Evolutionary conservation across 2,797 vertebrate genomes (phyloP), one percentile per base, ranked within the genome.

Genomic region (Phalloptychus januarius): DNA sequence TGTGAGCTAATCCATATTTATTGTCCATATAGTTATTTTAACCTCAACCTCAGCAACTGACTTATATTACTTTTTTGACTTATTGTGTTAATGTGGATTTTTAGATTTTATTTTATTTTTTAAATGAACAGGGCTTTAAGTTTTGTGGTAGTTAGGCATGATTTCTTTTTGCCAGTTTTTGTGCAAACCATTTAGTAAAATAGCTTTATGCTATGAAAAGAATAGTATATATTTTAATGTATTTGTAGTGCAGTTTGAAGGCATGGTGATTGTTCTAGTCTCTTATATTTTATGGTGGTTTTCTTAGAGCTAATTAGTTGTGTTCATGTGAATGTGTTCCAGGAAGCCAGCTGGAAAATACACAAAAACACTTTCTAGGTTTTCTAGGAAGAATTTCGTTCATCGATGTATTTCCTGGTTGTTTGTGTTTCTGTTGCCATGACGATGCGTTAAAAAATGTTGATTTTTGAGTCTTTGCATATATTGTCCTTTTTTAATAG

Each of bases 211-310:
- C 40, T 23, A n/a, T n/a, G 40, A 44, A 70, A 42, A 44, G 25
- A 44, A 15, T n/a, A 6, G 28, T 70, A n/a, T 52, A 72, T 36
- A 73, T 73, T 72, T 77, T 71, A 33, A 48, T 23, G 50, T 85
- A 61, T 88, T 86, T 86, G 77, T 79, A 86, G 79, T 76, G 38
- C 50, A 70, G 25, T 88, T 88, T 85, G 63, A 79, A 89, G 67
- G 86, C 83, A 83, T 79, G 77, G 70, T 69, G 67, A 31, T 56
- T 23, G 56, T 28, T 74, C 23, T 16, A 5, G 18, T 67, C 36
- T 67, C 1, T 40, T n/a, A 12, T 65, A 25, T 78, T 79, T 87
- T 74, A 18, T 56, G 83, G 40, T 77, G 52, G 63, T 76, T 25
- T 79, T 81, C 82, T 85, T 40, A 82, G 11, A 3, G 15, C 23